Percentiles rank a stretch among this genome's conserved stretches.
Evolutionary conservation across 2,797 vertebrate species (phyloP).

Genomic region (Anas georgica): DNA sequence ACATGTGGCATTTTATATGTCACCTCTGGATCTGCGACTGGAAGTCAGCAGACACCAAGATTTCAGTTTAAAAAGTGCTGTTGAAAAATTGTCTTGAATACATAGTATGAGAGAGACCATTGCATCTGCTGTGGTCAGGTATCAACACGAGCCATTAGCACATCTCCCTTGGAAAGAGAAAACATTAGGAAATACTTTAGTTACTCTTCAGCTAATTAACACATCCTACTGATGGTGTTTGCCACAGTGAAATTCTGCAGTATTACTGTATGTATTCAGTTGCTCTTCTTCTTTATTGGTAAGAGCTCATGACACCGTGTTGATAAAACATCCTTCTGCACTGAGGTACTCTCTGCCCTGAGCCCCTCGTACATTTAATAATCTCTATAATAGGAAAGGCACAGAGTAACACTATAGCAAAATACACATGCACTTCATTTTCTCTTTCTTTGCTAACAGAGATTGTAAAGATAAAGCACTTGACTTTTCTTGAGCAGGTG

Average conservation of each 20-base stretch:
- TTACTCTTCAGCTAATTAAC: not conserved
- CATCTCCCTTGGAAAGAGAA: not conserved
- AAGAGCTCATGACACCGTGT: not conserved
- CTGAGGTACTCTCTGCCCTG: not conserved
- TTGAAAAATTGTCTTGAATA: not conserved
- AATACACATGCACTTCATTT: not conserved
- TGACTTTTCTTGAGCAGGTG: not conserved
- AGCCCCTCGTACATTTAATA: not conserved
- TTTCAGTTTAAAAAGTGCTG: not conserved
- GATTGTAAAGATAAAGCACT: not conserved
- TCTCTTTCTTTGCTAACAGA: not conserved
- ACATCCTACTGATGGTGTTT: not conserved
- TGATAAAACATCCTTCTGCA: not conserved
- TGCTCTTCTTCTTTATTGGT: not conserved
- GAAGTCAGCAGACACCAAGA: not conserved
- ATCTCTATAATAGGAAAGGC: not conserved
- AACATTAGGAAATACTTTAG: not conserved
- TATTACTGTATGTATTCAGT: not conserved
- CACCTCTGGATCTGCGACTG: not conserved
- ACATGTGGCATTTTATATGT: not conserved
- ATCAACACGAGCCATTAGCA: not conserved
- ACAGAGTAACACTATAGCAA: not conserved
- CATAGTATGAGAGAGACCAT: not conserved
- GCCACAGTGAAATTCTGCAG: not conserved
- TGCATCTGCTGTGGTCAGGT: no score